Evolutionary conservation across 2,113 vertebrate genomes (phyloP), one percentile per base, ranked within the genome.

Genomic region (Chlorocebus sabaeus): DNA sequence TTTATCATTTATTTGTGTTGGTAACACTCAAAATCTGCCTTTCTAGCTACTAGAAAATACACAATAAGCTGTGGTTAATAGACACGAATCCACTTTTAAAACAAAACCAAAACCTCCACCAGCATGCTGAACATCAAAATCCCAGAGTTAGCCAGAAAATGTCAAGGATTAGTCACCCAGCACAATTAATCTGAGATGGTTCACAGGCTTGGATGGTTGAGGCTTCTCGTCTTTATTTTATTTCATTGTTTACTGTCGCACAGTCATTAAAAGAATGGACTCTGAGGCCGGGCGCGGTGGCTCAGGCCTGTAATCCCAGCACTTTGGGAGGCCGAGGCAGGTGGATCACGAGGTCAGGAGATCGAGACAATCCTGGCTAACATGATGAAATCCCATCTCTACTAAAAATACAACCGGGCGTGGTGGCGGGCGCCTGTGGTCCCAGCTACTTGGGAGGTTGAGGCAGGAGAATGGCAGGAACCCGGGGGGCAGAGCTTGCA

Each of bases 401-500:
- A 20, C 52, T 2, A 20, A 55, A 55, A 55, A 55, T 55, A 55
- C 52, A 55, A 55, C 52, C 18, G 2, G 52, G 52, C 52, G 0
- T 2, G 52, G 52, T 55, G 18, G 52, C 6, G 6, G 17, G 52
- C 17, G 1, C 18, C 6, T 20, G 18, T 20, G 7, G 52, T 55
- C 52, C 52, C 52, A 55, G 6, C 52, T 55, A 55, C 52, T 20
- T 18, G 18, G 52, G 52, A 55, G 52, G 52, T 2, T 55, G 1
- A 55, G 52, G 52, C 52, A 55, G 52, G 52, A 55, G 52, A 20
- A 55, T 55, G 52, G 52, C 18, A 0, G 7, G 52, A 55, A 55
- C 52, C 18, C 6, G 0, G 6, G 17, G 7, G 52, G 18, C 1
- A 0, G 52, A 18, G 52, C 52, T 18, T 55, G 52, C 17, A 55